Evolutionary conservation across 2,888 invertebrate genomes (phyloP).

Genomic region (Amiota mariae): DNA sequence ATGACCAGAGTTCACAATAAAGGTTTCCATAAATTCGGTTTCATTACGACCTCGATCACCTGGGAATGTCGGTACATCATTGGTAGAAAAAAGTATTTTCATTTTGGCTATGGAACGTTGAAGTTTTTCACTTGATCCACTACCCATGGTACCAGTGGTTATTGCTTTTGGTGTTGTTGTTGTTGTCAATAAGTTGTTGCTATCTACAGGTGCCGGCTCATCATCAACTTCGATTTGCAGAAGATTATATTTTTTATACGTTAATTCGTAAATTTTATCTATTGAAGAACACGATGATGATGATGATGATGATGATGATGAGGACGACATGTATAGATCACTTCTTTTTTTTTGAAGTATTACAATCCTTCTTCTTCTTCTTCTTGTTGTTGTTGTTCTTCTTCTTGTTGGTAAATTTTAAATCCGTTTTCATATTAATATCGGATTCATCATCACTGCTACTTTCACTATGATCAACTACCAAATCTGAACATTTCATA

Average conservation of each 20-base stretch:
- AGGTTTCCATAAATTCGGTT: too few species aligned
- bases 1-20: too few species aligned
- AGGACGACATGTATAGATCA: neutral
- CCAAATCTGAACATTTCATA: neutral
- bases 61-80: neutral
- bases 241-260: neutral
- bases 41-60: too few species aligned
- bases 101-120: constrained; percentile 66
- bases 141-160: too few species aligned
- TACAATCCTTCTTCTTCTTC: neutral
- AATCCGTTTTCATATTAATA: neutral
- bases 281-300: constrained; percentile 9
- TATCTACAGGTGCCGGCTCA: neutral
- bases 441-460: constrained; percentile 5
- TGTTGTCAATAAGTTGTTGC: too few species aligned
- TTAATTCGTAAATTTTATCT: neutral
- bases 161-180: too few species aligned
- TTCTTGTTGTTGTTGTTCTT: neutral
- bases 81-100: constrained; percentile 56
- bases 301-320: constrained; percentile 5
- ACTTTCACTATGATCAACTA: neutral
- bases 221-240: neutral
- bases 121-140: constrained; percentile 46
- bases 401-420: neutral
- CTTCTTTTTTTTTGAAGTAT: too few species aligned